These are phyloP conservation scores for Cyanistes caeruleus DNA, from an alignment of 2,113 vertebrate genomes.

Conservation along the genomic window DNA sequence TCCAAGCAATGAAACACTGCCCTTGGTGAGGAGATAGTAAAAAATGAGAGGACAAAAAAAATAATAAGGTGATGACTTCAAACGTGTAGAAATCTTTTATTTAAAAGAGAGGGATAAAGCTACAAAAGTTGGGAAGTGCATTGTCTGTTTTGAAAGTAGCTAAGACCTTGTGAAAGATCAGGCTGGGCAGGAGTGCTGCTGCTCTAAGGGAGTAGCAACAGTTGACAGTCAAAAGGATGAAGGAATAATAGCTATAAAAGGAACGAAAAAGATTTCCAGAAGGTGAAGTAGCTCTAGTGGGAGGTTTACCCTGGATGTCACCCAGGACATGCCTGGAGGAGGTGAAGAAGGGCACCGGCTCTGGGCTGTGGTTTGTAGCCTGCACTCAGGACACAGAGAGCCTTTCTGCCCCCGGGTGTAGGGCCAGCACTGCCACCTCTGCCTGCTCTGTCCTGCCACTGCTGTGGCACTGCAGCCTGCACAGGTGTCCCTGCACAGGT, in stretches of 20 bases:
- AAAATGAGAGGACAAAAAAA: neutral
- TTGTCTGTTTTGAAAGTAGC: conserved; percentile 18
- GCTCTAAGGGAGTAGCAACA: neutral
- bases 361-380: accelerated
- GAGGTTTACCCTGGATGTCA: neutral
- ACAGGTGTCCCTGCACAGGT: too few relatives aligned
- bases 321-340: neutral
- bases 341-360: neutral
- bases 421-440: neutral
- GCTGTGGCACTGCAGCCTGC: neutral
- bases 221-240: neutral
- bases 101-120: neutral
- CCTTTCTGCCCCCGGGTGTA: neutral
- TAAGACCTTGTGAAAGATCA: conserved; percentile 8
- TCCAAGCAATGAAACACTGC: neutral
- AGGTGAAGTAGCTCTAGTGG: neutral
- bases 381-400: neutral
- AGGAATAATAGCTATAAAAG: neutral
- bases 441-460: neutral
- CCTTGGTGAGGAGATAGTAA: neutral
- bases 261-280: neutral
- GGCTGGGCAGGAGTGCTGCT: neutral
- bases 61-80: neutral
- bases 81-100: neutral
- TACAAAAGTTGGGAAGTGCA: neutral